Conservation (phyloP, 2,113 vertebrate species). For the Festucalex cinctus region DNA sequence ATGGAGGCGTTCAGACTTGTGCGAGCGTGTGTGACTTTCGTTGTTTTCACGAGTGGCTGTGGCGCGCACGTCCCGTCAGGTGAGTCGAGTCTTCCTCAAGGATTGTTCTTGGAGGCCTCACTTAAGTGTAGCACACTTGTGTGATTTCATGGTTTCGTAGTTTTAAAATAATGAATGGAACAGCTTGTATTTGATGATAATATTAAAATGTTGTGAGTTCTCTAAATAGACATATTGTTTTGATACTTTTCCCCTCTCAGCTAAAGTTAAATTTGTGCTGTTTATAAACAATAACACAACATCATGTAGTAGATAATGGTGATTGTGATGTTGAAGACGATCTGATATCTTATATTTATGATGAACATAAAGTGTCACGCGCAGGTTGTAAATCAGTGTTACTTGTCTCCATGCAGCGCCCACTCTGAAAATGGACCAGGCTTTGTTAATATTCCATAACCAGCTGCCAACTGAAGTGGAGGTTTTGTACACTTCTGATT, state of each 20-base stretch:
- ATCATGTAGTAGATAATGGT: neutral
- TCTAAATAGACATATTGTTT: neutral
- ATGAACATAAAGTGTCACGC: constrained; percentile 12
- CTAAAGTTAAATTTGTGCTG: neutral
- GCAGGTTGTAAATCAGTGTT: constrained; percentile 25
- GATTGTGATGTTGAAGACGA: constrained; percentile 9
- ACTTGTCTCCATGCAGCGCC: constrained; percentile 43
- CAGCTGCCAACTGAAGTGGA: constrained; percentile 52
- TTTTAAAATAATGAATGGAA: neutral
- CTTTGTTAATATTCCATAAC: constrained; percentile 67
- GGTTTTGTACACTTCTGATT: constrained; percentile 69
- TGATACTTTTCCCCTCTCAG: neutral
- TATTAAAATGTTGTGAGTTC: neutral
- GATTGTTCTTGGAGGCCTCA: neutral
- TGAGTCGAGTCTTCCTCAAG: constrained; percentile 22
- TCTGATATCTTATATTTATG: constrained; percentile 30
- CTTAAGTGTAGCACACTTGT: neutral
- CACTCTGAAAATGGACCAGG: constrained; percentile 69
- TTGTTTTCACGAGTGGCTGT: constrained; percentile 36
- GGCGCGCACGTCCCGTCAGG: constrained; percentile 33
- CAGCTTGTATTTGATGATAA: neutral
- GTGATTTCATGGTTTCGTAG: neutral
- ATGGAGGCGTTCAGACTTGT: constrained; percentile 41
- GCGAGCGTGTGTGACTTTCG: constrained; percentile 31
- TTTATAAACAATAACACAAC: neutral